Conservation (phyloP, 2,113 vertebrate genomes). For the Pseudorasbora parva region DNA sequence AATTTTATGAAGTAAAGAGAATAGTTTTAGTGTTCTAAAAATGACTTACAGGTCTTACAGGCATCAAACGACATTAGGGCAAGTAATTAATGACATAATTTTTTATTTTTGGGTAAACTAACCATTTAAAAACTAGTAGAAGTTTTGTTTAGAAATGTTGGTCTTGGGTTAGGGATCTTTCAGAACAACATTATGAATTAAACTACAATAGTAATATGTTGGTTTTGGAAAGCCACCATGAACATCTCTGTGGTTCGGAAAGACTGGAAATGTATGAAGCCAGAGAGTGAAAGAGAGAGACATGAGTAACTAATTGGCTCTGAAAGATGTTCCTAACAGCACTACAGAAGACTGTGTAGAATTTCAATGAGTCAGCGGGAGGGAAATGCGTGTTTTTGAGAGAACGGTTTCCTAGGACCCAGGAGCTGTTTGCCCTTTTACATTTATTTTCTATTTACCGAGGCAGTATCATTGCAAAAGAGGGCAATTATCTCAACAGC, state of each 20-base stretch:
- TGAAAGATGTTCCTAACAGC: slow-evolving; percentile 54
- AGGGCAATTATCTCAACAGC: slow-evolving; percentile 41
- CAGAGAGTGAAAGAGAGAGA: slow-evolving; percentile 18
- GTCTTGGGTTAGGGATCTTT: neutral
- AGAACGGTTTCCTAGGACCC: slow-evolving; percentile 24
- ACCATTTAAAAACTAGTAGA: too few relatives aligned
- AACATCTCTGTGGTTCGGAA: neutral
- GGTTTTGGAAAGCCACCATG: neutral
- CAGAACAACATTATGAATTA: neutral
- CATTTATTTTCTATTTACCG: slow-evolving; percentile 42
- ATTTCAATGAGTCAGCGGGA: slow-evolving; percentile 50
- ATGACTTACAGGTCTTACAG: too few relatives aligned
- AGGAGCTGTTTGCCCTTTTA: slow-evolving; percentile 29
- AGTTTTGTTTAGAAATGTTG: neutral
- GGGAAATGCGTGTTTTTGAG: neutral
- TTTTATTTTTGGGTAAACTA: too few relatives aligned
- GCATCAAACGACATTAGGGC: too few relatives aligned
- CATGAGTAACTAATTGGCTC: slow-evolving; percentile 56
- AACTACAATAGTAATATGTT: neutral
- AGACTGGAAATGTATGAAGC: slow-evolving; percentile 5
- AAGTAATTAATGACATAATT: too few relatives aligned
- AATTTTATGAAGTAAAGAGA: too few relatives aligned
- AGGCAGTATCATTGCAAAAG: slow-evolving; percentile 37
- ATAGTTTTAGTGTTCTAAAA: too few relatives aligned
- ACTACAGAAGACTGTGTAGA: slow-evolving; percentile 41